A percentile compares a stretch with the other conserved stretches of the same genome.
Evolutionary conservation across 2,888 invertebrate species (phyloP).

Genomic region (Enchytraeus crypticus): DNA sequence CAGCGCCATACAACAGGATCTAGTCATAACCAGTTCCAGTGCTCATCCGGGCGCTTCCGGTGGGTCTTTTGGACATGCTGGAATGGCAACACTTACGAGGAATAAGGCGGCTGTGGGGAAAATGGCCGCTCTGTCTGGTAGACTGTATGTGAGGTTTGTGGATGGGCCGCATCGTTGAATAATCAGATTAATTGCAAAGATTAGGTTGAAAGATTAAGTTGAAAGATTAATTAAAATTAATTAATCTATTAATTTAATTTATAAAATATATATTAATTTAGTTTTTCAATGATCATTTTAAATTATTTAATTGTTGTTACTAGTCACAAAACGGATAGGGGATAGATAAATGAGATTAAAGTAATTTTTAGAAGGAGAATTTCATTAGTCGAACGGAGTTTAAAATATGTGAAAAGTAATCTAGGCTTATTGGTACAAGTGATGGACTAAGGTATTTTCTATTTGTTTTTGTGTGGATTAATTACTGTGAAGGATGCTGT

Average conservation of each 20-base stretch:
- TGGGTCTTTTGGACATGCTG: too few species aligned
- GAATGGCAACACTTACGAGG: too few species aligned
- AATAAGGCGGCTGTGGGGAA: neutral
- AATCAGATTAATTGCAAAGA: neutral
- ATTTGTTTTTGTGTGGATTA: too few species aligned
- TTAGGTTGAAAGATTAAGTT: neutral
- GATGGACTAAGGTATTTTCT: too few species aligned
- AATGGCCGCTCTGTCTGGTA: conserved; percentile 55
- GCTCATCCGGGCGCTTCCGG: too few species aligned
- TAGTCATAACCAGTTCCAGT: too few species aligned
- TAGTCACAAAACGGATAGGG: neutral
- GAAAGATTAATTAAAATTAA: neutral
- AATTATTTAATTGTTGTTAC: neutral
- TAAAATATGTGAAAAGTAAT: too few species aligned
- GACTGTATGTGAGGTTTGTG: conserved; percentile 74
- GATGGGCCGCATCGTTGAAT: too few species aligned
- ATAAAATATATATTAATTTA: neutral
- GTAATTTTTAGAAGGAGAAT: neutral
- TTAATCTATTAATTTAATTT: neutral
- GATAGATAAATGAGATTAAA: neutral
- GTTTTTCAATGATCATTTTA: neutral
- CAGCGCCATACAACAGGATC: too few species aligned
- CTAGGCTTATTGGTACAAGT: too few species aligned
- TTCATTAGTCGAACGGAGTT: too few species aligned
- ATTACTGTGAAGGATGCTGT: too few species aligned